Base-by-base conservation (phyloP, 2,888 invertebrate species). In the Brenthis hecate region DNA sequence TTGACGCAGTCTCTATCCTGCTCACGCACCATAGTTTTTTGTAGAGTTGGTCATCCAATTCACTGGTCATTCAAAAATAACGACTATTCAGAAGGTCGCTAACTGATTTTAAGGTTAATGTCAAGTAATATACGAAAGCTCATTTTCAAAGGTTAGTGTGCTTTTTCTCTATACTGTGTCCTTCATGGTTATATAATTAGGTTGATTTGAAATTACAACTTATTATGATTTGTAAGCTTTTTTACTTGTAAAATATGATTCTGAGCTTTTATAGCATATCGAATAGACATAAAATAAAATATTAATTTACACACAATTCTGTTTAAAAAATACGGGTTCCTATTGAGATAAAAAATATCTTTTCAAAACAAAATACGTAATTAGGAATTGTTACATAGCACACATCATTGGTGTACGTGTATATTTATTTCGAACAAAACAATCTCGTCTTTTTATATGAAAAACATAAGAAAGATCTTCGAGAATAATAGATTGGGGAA, bases 51-150 rank as follows among this genome's bases (percentile, higher is more conserved):
- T 86, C 88, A 87, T 76, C 75, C 76, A 79, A 78, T 68, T 61
- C 85, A 86, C 85, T 86, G 82, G 78, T 73, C 75, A 73, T 86
- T 87, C 80, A 75, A 86, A 83, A 74, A 56, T 77, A 76, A 79
- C 77, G 78, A 72, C 72, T 66, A 68, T 62, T 54, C 54, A 19
- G 53, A 62, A 69, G 67, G 55, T 56, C 51, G 43, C 54, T 67
- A 67, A 67, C 66, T 61, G 66, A 55, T 51, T 62, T 67, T 61
- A 62, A 67, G 55, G 61, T 51, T 67, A 67, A 67, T 61, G 61
- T 56, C 61, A 67, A 13, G 43, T 61, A 62, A 50, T 61, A 5
- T 51, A 3, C 11, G 16, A 36, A 5, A 28, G 11, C 13, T 43
- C 11, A 43, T 43, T 43, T 43, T 43, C 8, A 43, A 43, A 43